Conservation (phyloP, 1,140 invertebrate genomes). For the Theocolax elegans region DNA sequence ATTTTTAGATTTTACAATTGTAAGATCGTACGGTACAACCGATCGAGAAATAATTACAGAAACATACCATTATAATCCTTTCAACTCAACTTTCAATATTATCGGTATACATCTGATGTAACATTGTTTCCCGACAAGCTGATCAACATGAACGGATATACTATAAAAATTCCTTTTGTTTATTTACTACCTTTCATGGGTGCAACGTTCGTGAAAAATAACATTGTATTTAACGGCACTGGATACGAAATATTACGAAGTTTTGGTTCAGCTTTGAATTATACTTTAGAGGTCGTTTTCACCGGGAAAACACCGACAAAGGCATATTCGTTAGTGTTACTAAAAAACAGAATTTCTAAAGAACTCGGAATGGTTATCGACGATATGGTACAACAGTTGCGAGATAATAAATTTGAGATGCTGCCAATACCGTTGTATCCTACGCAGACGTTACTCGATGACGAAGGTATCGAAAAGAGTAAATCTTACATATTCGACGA, state of each 20-base stretch:
- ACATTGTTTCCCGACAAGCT: too few species aligned
- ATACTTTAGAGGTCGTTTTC: not conserved
- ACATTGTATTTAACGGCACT: not conserved
- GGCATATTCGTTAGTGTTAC: too few species aligned
- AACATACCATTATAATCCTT: too few species aligned
- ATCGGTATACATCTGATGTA: too few species aligned
- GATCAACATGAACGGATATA: too few species aligned
- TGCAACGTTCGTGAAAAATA: too few species aligned
- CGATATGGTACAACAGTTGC: not conserved
- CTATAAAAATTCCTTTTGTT: too few species aligned
- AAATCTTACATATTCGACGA: constrained; percentile 1
- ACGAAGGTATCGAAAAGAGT: constrained; percentile 3
- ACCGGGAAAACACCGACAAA: not conserved
- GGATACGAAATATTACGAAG: not conserved
- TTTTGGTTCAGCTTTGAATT: not conserved
- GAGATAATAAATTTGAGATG: not conserved
- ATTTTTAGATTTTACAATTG: too few species aligned
- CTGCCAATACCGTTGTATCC: not conserved
- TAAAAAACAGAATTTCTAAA: not conserved
- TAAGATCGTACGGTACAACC: too few species aligned
- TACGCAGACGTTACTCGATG: not conserved
- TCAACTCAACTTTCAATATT: too few species aligned
- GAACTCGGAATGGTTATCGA: not conserved
- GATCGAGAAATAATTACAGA: too few species aligned
- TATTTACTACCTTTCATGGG: too few species aligned